Conservation (phyloP, 2,797 vertebrate species). For the Avahi laniger region DNA sequence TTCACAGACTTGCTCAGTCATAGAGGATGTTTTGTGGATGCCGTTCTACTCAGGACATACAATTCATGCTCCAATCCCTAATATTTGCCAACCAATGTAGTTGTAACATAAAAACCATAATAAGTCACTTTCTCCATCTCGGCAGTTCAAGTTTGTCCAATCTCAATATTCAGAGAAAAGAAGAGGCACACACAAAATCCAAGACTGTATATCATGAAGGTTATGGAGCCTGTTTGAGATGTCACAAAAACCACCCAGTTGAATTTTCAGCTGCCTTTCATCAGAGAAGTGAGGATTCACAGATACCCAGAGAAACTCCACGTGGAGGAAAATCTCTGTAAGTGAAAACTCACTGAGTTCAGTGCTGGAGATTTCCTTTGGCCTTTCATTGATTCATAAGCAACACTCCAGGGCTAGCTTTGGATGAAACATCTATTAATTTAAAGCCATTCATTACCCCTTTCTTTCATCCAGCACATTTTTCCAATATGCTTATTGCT, state of each 20-base stretch:
- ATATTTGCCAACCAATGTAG: neutral
- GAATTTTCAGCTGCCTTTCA: slow-evolving; percentile 46
- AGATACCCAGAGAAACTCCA: slow-evolving; percentile 6
- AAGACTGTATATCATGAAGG: slow-evolving; percentile 21
- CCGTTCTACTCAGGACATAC: neutral
- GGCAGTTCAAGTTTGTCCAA: slow-evolving; percentile 42
- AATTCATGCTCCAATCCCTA: neutral
- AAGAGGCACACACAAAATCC: neutral
- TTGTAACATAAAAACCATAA: neutral
- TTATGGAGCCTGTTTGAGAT: neutral
- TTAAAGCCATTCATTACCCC: slow-evolving; percentile 30
- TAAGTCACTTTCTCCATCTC: slow-evolving; percentile 39
- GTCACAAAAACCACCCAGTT: slow-evolving; percentile 19
- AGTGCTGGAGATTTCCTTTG: slow-evolving; percentile 4
- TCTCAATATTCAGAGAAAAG: slow-evolving; percentile 35
- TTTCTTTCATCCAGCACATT: slow-evolving; percentile 34
- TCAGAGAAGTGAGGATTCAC: slow-evolving; percentile 14
- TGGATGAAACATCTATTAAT: slow-evolving; percentile 48
- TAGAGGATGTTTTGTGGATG: neutral
- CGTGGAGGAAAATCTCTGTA: slow-evolving; percentile 35
- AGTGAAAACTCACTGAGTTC: slow-evolving; percentile 36
- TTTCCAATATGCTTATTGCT: slow-evolving; percentile 31
- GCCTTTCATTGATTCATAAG: slow-evolving; percentile 56
- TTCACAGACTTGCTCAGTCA: slow-evolving; percentile 21
- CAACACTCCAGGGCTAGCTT: neutral